phyloP scores from a whole-genome alignment of 2,113 vertebrate species.

The Butorides virescens region DNA sequence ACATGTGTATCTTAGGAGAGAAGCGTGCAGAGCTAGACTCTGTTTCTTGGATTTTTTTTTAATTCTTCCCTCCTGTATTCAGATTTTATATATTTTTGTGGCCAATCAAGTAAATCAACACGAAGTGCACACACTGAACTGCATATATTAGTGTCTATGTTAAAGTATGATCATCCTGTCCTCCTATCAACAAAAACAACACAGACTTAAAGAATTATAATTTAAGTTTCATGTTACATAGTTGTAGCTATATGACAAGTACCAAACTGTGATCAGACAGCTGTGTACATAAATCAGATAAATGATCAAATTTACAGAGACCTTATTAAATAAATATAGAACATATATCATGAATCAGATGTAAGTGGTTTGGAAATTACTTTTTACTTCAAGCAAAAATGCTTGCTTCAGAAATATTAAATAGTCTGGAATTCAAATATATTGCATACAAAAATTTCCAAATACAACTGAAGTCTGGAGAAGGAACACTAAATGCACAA shows the following conservation, averaged over 20 bases:
- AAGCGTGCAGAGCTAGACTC: not conserved
- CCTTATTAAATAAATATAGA: not conserved
- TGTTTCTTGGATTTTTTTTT: not conserved
- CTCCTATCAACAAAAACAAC: not conserved
- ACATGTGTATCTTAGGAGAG: not conserved
- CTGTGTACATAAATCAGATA: slow-evolving; percentile 28
- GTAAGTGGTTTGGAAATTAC: not conserved
- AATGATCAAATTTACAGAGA: slow-evolving; percentile 1
- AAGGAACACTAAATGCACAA: not conserved
- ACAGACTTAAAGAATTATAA: not conserved
- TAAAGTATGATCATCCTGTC: not conserved
- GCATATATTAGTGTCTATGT: not conserved
- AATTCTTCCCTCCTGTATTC: not conserved
- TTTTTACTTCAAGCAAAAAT: not conserved
- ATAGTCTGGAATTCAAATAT: not conserved
- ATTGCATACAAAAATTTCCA: not conserved
- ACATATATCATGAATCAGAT: not conserved
- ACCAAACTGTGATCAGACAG: not conserved
- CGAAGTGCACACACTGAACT: not conserved
- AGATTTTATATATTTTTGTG: not conserved
- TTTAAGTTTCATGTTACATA: not conserved
- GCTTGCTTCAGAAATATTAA: not conserved
- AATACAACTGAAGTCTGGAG: not conserved
- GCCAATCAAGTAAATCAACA: not conserved
- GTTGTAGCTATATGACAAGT: not conserved